Evolutionary conservation across 2,113 vertebrate species (phyloP).

Genomic region (Oreochromis spilurus): DNA sequence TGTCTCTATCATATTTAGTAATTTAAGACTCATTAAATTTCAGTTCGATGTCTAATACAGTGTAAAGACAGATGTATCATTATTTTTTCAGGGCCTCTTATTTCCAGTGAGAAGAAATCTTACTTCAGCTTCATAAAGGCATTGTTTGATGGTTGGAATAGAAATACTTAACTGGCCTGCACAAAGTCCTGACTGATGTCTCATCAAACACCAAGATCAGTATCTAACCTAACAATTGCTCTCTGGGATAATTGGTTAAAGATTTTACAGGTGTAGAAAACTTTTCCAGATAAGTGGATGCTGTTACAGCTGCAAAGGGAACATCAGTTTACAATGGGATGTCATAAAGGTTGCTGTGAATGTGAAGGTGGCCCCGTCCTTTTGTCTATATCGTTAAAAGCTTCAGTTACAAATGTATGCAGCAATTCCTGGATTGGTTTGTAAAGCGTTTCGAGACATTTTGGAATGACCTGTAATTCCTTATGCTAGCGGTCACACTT

Average conservation of each 20-base stretch:
- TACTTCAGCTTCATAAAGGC: neutral
- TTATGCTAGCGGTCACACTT: neutral
- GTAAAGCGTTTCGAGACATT: neutral
- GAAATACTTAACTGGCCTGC: neutral
- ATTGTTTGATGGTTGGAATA: neutral
- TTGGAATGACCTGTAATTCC: neutral
- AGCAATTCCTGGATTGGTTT: neutral
- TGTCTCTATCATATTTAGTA: neutral
- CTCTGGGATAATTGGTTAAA: neutral
- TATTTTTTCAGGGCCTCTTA: neutral
- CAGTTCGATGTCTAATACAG: neutral
- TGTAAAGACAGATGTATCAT: neutral
- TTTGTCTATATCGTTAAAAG: neutral
- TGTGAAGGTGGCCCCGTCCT: neutral
- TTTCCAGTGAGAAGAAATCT: neutral
- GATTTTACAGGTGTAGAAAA: neutral
- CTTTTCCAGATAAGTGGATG: neutral
- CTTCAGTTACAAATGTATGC: neutral
- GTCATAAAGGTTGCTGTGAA: neutral
- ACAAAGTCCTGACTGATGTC: neutral
- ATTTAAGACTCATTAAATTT: neutral
- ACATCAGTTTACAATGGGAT: neutral
- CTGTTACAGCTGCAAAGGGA: neutral
- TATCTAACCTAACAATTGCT: neutral
- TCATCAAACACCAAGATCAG: neutral